Conservation (phyloP, 2,113 vertebrate genomes). For the Hypomesus transpacificus region DNA sequence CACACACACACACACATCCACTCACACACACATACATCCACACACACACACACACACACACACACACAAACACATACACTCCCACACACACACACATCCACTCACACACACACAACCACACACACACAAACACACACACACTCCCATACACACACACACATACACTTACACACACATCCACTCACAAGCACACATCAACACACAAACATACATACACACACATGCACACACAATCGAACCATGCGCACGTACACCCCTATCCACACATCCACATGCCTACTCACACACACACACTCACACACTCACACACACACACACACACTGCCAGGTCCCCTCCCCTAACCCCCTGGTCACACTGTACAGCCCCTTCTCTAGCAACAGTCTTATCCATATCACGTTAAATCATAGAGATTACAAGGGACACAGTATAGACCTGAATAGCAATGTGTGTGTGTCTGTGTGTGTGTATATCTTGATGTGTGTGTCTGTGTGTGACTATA, state of each 20-base stretch:
- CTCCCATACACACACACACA: slow-evolving; percentile 6
- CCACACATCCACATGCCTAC: background rate
- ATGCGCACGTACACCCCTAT: background rate
- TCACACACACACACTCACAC: background rate
- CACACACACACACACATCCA: background rate
- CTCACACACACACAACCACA: slow-evolving; percentile 10
- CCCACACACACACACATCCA: background rate
- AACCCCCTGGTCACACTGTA: background rate
- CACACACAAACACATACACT: background rate
- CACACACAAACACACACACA: background rate
- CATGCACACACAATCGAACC: background rate
- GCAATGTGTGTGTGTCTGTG: background rate
- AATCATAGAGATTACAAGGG: background rate
- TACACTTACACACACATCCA: background rate
- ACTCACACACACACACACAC: slow-evolving; percentile 6
- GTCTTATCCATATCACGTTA: background rate
- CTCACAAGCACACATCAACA: background rate
- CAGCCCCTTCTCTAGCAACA: background rate
- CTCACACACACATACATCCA: background rate
- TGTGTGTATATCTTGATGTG: background rate
- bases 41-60: background rate
- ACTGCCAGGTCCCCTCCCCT: background rate
- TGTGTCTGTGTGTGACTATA: background rate
- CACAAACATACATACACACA: background rate
- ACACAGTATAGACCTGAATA: background rate